Evolutionary conservation across 2,888 invertebrate genomes (phyloP).

Genomic region (Hoplodrina blanda): DNA sequence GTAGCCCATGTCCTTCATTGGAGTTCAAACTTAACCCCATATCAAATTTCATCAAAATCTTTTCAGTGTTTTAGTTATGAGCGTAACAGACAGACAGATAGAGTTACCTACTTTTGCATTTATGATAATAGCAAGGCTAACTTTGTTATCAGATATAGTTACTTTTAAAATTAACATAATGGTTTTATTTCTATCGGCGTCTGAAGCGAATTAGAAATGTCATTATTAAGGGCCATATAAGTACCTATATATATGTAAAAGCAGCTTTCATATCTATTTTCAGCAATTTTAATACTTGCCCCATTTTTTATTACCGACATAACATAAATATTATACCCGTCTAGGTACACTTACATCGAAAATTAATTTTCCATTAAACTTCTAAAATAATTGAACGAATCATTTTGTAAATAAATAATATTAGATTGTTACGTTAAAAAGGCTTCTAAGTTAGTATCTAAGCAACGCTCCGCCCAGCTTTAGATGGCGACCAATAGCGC

Average conservation of each 20-base stretch:
- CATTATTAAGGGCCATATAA: no score
- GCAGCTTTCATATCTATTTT: neutral
- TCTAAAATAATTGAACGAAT: slow-evolving; percentile 25
- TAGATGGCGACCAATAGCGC: slow-evolving; percentile 84
- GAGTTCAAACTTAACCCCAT: no score
- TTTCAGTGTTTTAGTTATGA: no score
- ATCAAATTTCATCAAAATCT: no score
- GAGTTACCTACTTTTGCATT: no score
- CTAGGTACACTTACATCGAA: neutral
- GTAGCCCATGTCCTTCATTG: no score
- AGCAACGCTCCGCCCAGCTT: slow-evolving; percentile 86
- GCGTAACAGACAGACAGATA: no score
- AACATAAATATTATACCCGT: neutral
- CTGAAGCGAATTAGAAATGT: neutral
- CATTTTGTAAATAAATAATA: slow-evolving; percentile 61
- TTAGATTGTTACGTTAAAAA: slow-evolving; percentile 72
- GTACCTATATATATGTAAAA: neutral
- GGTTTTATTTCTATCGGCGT: neutral
- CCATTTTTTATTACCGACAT: neutral
- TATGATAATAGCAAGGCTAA: no score
- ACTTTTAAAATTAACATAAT: neutral
- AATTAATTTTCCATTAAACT: slow-evolving; percentile 26
- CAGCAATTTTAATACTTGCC: neutral
- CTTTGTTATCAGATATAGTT: no score
- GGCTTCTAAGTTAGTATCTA: slow-evolving; percentile 86